phyloP scores from a whole-genome alignment of 2,113 vertebrate species.

The Meles meles region DNA sequence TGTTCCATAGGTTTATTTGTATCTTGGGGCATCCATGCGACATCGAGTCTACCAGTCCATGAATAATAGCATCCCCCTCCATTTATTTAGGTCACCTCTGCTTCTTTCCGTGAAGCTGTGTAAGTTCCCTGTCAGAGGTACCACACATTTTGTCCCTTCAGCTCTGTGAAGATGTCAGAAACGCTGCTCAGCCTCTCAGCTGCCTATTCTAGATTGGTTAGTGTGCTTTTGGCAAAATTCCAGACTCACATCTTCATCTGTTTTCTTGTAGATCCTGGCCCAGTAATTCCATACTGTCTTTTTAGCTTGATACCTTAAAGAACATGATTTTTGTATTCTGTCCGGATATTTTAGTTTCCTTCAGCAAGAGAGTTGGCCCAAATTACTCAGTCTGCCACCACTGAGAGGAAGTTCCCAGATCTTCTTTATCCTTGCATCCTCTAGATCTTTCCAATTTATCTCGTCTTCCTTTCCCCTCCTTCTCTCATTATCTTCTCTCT shows the following conservation, averaged over 20 bases:
- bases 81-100: not conserved
- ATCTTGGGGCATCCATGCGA: not conserved
- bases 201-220: not conserved
- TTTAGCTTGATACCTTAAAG: not conserved
- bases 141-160: not conserved
- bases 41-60: not conserved
- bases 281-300: not conserved
- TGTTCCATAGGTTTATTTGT: not conserved
- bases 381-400: not conserved
- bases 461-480: not conserved
- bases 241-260: not conserved
- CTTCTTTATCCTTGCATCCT: not conserved
- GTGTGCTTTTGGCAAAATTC: not conserved
- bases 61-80: not conserved
- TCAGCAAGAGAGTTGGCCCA: not conserved
- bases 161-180: not conserved
- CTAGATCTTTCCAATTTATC: not conserved
- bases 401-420: not conserved
- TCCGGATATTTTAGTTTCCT: conserved; percentile 14
- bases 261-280: not conserved
- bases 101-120: not conserved
- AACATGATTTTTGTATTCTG: conserved; percentile 1
- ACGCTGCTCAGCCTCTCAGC: not conserved
- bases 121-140: not conserved
- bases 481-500: not conserved